Base-by-base conservation (phyloP, 1,140 invertebrate genomes). In the Nylanderia fulva region DNA sequence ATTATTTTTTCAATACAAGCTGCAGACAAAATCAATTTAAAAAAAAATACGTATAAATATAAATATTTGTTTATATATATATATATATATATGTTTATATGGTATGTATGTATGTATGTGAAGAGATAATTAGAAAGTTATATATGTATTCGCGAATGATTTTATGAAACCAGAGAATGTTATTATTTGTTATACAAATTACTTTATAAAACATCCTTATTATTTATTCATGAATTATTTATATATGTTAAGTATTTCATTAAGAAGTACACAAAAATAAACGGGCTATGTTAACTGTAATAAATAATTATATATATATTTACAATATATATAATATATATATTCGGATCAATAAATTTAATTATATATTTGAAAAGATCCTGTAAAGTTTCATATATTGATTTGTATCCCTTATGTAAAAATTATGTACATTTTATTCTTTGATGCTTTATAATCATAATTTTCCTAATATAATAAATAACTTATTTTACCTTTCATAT, bases 321-420 rank as follows among this genome's bases (percentile, higher is more conserved):
- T 61, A 68, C 5, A 71, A 84, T 76, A 84, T 61, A 83, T 45
- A 54, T 58, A 76, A 54, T 58, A 76, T 68, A 84, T 72, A 72
- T 76, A 86, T 77, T 83, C 52, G 58, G 29, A 61, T 58, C 45
- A 80, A 68, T 60, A 88, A 76, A 82, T 85, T 56, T 69, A 61
- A 68, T 69, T 88, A 77, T 85, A 71, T 74, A 75, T 84, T 75
- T 75, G 33, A 84, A 39, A 63, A 48, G 8, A 63, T 75, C 0
- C 24, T 21, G 2, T 15, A n/a, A 29, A 15, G 11, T 69, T 56
- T 71, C 36, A 27, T 58, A 3, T 33, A 69, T 18, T 33, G 24
- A 69, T 48, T 33, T 33, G 29, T 39, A 29, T 36, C 56, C 15
- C 27, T 79, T 56, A 76, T 24, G 2, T 63, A 42, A 1, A 36